A percentile compares a stretch with the other conserved stretches of the same genome.
phyloP scores from a whole-genome alignment of 2,888 invertebrate genomes.

The Hyposoter didymator region DNA sequence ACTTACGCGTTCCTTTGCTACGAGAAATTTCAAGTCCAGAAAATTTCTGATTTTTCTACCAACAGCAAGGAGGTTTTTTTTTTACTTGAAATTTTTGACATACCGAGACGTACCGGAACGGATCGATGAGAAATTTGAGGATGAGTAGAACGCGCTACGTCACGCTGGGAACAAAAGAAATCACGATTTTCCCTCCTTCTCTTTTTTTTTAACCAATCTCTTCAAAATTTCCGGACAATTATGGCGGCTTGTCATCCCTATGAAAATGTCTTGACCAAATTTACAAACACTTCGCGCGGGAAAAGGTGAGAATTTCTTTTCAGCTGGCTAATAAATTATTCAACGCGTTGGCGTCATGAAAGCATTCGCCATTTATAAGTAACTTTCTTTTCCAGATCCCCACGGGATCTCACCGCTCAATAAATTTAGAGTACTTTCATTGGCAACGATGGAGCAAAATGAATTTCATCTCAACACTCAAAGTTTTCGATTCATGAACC shows the following conservation, averaged over 20 bases:
- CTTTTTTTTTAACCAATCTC: not conserved
- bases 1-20: conserved; percentile 47
- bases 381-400: not conserved
- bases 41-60: not conserved
- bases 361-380: not conserved
- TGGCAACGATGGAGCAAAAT: conserved; percentile 7
- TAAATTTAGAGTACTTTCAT: conserved; percentile 19
- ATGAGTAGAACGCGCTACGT: not conserved
- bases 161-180: conserved; percentile 45
- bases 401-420: not conserved
- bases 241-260: not conserved
- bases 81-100: conserved; percentile 53
- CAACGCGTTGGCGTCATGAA: not conserved
- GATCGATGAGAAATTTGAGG: not conserved
- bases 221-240: not conserved
- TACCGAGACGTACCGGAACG: conserved; percentile 18
- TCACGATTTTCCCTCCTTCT: conserved; percentile 4
- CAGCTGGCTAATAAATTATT: not conserved
- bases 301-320: not conserved
- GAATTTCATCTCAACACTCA: not conserved
- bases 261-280: not conserved
- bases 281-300: not conserved
- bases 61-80: conserved; percentile 16
- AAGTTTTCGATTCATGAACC: not conserved
- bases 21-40: conserved; percentile 36